These are phyloP conservation scores for Paelopatides confundens DNA, from an alignment of 53 echinoderm and acorn worm genomes.

Conservation along the genomic window DNA sequence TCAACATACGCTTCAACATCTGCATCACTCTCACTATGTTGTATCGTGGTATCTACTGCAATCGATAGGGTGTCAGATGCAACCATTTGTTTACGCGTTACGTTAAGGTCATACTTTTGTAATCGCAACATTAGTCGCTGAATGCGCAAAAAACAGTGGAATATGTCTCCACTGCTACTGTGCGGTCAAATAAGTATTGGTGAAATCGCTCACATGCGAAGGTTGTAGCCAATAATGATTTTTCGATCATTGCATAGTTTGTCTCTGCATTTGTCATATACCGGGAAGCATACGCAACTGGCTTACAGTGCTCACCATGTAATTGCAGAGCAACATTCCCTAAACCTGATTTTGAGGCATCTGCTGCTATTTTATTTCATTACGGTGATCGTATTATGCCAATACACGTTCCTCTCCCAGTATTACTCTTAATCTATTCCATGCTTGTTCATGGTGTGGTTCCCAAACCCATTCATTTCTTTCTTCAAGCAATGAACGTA, in stretches of 20 bases:
- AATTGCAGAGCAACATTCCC: too few relatives aligned
- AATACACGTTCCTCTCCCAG: not conserved
- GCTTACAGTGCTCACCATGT: not conserved
- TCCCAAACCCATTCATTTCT: too few relatives aligned
- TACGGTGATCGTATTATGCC: not conserved
- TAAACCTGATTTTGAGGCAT: too few relatives aligned
- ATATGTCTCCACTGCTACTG: constrained; percentile 61
- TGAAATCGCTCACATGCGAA: constrained; percentile 61
- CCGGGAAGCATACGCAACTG: constrained; percentile 69
- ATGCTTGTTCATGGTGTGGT: too few relatives aligned
- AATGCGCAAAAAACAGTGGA: constrained; percentile 60
- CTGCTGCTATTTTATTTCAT: constrained; percentile 43
- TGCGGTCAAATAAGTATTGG: too few relatives aligned
- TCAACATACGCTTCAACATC: constrained; percentile 41
- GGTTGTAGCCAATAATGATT: constrained; percentile 48
- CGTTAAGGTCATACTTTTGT: too few relatives aligned
- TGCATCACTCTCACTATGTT: not conserved
- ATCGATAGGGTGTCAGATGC: constrained; percentile 50
- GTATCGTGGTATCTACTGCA: not conserved
- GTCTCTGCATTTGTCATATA: constrained; percentile 44
- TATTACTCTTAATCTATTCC: constrained; percentile 30
- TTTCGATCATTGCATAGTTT: constrained; percentile 48
- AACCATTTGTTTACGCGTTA: constrained; percentile 34
- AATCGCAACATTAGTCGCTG: constrained; percentile 55
- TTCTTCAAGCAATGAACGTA: too few relatives aligned